phyloP scores from a whole-genome alignment of 2,797 vertebrate genomes.

The Neomorphus geoffroyi region DNA sequence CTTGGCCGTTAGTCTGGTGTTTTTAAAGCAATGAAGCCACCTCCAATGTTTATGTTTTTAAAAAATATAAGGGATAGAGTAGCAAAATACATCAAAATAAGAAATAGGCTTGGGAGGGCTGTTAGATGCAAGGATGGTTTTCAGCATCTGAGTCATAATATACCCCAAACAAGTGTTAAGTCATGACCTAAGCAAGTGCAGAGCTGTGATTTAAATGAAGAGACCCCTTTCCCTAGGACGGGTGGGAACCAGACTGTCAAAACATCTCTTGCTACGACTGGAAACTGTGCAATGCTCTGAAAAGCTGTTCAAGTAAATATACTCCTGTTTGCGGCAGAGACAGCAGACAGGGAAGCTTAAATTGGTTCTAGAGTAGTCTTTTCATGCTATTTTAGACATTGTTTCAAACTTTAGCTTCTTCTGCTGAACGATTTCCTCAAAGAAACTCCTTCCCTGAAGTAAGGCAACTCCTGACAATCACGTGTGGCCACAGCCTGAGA shows the following conservation, averaged over 20 bases:
- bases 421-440: background rate
- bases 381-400: background rate
- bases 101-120: constrained; percentile 32
- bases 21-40: constrained; percentile 6
- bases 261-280: background rate
- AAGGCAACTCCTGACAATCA: constrained; percentile 48
- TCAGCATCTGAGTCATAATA: constrained; percentile 4
- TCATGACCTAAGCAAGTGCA: background rate
- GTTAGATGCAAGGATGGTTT: constrained; percentile 58
- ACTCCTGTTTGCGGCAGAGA: constrained; percentile 28
- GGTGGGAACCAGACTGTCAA: background rate
- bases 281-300: constrained; percentile 47
- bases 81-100: constrained; percentile 43
- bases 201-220: background rate
- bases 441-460: constrained; percentile 26
- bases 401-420: background rate
- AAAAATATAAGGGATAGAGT: constrained; percentile 33
- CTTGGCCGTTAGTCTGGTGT: constrained; percentile 40
- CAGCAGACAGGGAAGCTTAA: constrained; percentile 54
- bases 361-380: constrained; percentile 11
- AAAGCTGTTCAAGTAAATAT: constrained; percentile 63
- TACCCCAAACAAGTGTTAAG: background rate
- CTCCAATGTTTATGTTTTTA: constrained; percentile 12
- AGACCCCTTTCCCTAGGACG: background rate
- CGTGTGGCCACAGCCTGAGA: constrained; percentile 27